Evolutionary conservation across 92 coral and sea anemone species (phyloP).

Genomic region (Paragorgia papillata): DNA sequence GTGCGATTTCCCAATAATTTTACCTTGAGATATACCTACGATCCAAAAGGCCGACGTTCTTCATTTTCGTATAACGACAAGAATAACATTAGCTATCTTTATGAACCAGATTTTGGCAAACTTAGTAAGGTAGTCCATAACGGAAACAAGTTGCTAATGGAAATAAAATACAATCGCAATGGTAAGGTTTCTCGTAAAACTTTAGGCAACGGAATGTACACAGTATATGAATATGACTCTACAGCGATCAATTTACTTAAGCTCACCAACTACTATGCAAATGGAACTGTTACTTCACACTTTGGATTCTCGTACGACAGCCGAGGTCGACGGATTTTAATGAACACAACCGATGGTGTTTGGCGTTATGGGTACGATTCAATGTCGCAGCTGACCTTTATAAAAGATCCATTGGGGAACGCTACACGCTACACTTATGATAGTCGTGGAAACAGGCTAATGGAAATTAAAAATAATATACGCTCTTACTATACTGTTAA

Average conservation of each 20-base stretch:
- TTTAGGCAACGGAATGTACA: constrained; percentile 68
- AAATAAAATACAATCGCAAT: constrained; percentile 52
- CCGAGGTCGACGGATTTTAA: constrained; percentile 61
- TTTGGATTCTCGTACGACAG: constrained; percentile 67
- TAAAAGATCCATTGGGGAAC: constrained; percentile 54
- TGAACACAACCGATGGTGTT: constrained; percentile 55
- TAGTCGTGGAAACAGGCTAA: constrained; percentile 64
- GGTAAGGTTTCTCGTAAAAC: constrained; percentile 57
- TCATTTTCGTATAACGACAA: constrained; percentile 51
- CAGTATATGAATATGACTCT: constrained; percentile 48
- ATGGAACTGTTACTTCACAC: constrained; percentile 51
- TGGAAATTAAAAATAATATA: constrained; percentile 39
- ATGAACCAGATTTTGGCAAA: constrained; percentile 55
- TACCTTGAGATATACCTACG: constrained; percentile 52
- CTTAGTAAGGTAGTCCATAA: constrained; percentile 48
- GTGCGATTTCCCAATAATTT: constrained; percentile 66
- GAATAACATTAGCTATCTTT: constrained; percentile 53
- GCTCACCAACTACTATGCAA: constrained; percentile 49
- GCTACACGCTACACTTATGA: constrained; percentile 60
- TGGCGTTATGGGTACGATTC: constrained; percentile 69
- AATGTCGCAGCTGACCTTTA: constrained; percentile 63
- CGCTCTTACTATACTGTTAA: constrained; percentile 55
- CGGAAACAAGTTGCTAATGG: constrained; percentile 35
- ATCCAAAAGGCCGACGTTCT: constrained; percentile 59
- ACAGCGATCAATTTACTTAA: constrained; percentile 42